A percentile compares a stretch with the other conserved stretches of the same genome.
Conservation (phyloP, 2,797 vertebrate genomes). For the Chrosomus eos region DNA sequence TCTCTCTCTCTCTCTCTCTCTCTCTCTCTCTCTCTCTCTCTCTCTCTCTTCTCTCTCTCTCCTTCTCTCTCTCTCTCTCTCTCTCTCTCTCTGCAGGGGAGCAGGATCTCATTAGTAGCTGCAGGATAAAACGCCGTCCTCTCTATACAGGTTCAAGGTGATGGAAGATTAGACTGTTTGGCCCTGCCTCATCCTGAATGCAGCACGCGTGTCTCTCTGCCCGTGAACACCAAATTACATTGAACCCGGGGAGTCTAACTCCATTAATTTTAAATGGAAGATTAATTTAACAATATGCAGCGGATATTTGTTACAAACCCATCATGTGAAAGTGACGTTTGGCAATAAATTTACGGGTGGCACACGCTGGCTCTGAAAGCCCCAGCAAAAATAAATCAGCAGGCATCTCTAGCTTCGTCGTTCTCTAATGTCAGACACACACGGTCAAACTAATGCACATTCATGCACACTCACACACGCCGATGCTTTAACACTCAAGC, state of each 20-base stretch:
- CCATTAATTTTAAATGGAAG: constrained; percentile 99
- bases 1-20: no score
- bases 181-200: constrained; percentile 94
- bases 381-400: constrained; percentile 91
- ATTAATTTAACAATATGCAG: constrained; percentile 99
- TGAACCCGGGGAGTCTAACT: constrained; percentile 99
- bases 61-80: no score
- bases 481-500: background rate
- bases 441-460: constrained; percentile 32
- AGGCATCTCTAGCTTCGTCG: constrained; percentile 88
- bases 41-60: constrained; percentile 37
- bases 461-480: background rate
- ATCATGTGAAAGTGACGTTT: constrained; percentile 98
- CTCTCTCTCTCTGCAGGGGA: constrained; percentile 72
- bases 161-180: constrained; percentile 98
- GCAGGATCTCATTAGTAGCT: constrained; percentile 97
- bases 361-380: constrained; percentile 86
- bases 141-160: constrained; percentile 98
- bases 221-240: constrained; percentile 99
- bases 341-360: constrained; percentile 93
- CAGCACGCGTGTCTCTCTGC: constrained; percentile 86
- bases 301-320: constrained; percentile 99
- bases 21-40: no score
- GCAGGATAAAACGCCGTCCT: constrained; percentile 95
- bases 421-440: constrained; percentile 64